A percentile compares a stretch with the other conserved stretches of the same genome.
Conservation (phyloP, 2,797 vertebrate genomes). For the Eulemur rubriventer region DNA sequence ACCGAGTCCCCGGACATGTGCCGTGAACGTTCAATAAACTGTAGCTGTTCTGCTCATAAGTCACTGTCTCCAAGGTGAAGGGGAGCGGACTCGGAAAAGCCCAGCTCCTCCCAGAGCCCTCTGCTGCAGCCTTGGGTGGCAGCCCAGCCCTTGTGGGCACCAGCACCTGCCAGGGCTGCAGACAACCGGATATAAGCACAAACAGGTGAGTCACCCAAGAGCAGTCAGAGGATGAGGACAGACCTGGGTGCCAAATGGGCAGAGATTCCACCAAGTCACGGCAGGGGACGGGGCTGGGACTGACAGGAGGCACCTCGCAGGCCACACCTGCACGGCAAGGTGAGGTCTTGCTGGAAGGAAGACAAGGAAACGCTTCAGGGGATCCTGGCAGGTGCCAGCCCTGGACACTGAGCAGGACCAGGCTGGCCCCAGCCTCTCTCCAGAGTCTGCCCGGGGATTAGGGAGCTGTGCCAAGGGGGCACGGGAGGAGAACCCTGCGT, state of each 20-base stretch:
- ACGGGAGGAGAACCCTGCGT: not conserved
- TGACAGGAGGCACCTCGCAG: not conserved
- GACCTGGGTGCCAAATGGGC: not conserved
- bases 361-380: rapidly evolving
- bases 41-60: not conserved
- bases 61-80: not conserved
- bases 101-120: not conserved
- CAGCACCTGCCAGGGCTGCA: not conserved
- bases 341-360: not conserved
- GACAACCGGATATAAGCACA: not conserved
- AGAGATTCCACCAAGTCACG: not conserved
- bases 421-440: not conserved
- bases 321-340: not conserved
- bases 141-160: constrained; percentile 31
- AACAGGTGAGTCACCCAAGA: not conserved
- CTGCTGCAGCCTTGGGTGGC: not conserved
- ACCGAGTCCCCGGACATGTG: rapidly evolving
- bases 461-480: rapidly evolving
- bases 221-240: not conserved
- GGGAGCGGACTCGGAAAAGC: not conserved
- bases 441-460: not conserved
- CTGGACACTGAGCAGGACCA: not conserved
- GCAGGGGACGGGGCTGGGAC: rapidly evolving
- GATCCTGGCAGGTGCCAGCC: not conserved
- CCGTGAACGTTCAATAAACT: not conserved